These are phyloP conservation scores for Sebastes steindachneri DNA, from an alignment of 2,797 vertebrate genomes.

Conservation along the genomic window DNA sequence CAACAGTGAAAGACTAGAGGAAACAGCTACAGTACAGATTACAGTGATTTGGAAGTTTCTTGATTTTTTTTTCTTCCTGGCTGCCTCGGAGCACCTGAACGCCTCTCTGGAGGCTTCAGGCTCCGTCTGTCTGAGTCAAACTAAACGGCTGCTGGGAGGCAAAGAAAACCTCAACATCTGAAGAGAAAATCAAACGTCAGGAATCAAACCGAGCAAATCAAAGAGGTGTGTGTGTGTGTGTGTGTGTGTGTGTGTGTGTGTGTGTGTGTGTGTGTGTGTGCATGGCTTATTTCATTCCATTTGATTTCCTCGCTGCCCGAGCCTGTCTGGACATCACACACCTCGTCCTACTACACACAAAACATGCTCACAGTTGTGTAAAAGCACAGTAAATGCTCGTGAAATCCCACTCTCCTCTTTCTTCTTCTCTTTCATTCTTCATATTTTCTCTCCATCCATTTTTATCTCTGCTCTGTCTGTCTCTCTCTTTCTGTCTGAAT, in stretches of 20 bases:
- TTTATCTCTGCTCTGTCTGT: not conserved
- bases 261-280: not conserved
- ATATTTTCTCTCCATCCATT: not conserved
- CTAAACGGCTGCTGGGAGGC: slow-evolving; percentile 9
- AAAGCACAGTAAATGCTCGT: no score
- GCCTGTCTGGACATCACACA: slow-evolving; percentile 1
- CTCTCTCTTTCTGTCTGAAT: not conserved
- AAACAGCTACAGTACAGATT: not conserved
- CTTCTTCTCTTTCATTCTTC: not conserved
- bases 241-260: not conserved
- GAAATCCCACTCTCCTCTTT: not conserved
- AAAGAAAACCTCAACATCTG: not conserved
- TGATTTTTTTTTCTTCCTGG: not conserved
- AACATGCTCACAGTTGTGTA: not conserved
- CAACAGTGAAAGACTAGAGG: no score
- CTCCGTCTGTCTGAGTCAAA: not conserved
- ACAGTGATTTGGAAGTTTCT: not conserved
- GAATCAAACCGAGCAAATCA: slow-evolving; percentile 11
- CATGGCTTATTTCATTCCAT: slow-evolving; percentile 11
- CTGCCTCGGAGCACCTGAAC: not conserved
- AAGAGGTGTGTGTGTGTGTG: not conserved
- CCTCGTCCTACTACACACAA: not conserved
- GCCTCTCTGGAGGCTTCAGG: slow-evolving; percentile 8
- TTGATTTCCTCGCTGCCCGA: not conserved
- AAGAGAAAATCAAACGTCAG: slow-evolving; percentile 21